A percentile compares a stretch with the other conserved stretches of the same genome.
Conservation (phyloP, 1,140 invertebrate genomes). For the Neuroterus valhalla region DNA sequence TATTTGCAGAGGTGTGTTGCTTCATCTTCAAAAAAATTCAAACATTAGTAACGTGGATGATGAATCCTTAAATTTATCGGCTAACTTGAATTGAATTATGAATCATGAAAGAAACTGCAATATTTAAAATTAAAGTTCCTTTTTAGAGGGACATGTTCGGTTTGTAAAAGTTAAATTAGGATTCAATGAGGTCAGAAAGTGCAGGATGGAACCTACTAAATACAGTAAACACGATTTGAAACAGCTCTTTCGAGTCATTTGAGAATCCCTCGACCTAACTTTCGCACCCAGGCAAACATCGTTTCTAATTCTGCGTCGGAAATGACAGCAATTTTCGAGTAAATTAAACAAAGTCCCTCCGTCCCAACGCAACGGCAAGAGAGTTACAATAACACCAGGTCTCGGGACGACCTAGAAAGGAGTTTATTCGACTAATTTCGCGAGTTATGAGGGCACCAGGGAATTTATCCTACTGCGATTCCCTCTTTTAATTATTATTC, state of each 20-base stretch:
- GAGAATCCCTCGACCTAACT: conserved; percentile 31
- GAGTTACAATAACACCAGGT: conserved; percentile 47
- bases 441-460: conserved; percentile 40
- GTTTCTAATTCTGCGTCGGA: conserved; percentile 39
- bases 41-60: too few relatives aligned
- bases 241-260: conserved; percentile 3
- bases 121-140: not conserved
- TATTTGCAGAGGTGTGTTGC: too few relatives aligned
- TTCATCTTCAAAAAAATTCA: too few relatives aligned
- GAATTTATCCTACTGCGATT: conserved; percentile 39
- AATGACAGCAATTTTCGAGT: conserved; percentile 56
- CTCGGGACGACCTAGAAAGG: conserved; percentile 36
- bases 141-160: not conserved
- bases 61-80: too few relatives aligned
- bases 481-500: conserved; percentile 48
- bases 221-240: not conserved
- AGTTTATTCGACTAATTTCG: conserved; percentile 52
- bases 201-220: conserved; percentile 2
- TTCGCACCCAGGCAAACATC: conserved; percentile 46
- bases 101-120: not conserved
- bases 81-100: not conserved
- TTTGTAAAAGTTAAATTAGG: not conserved
- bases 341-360: conserved; percentile 54
- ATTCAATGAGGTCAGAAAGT: conserved; percentile 4
- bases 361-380: conserved; percentile 30